Conservation (phyloP, 2,888 invertebrate genomes). For the Gibbula magus region DNA sequence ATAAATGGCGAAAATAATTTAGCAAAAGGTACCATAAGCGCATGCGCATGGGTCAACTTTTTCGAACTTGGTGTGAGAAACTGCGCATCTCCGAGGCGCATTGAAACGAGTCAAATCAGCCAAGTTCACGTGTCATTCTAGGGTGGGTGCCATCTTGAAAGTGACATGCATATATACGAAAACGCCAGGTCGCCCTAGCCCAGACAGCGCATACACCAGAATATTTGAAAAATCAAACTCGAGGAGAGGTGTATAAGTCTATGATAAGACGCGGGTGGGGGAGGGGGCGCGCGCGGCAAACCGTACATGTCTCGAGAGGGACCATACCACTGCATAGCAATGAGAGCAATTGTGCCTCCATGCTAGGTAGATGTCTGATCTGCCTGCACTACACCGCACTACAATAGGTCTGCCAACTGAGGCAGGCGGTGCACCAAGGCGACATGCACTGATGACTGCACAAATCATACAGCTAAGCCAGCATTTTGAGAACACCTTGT, state of each 20-base stretch:
- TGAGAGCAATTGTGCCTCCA: neutral
- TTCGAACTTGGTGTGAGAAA: neutral
- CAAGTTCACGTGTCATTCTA: slow-evolving; percentile 14
- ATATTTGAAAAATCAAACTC: no score
- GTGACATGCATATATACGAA: neutral
- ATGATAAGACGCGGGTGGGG: neutral
- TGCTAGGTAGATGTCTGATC: slow-evolving; percentile 1
- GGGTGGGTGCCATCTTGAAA: slow-evolving; percentile 16
- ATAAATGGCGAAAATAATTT: neutral
- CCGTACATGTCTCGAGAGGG: neutral
- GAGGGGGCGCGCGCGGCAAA: neutral
- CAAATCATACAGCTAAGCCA: neutral
- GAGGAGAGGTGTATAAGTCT: neutral
- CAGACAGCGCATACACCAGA: neutral
- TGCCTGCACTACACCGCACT: neutral
- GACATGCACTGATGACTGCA: neutral
- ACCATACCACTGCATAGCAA: neutral
- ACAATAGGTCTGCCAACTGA: neutral
- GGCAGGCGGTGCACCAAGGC: neutral
- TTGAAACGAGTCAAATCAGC: neutral
- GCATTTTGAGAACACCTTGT: no score
- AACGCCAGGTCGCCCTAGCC: neutral
- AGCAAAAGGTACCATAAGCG: neutral
- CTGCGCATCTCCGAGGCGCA: slow-evolving; percentile 19
- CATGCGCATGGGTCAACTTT: slow-evolving; percentile 9